Conservation (phyloP, 2,888 invertebrate genomes). For the Pseudolycoriella hygida region DNA sequence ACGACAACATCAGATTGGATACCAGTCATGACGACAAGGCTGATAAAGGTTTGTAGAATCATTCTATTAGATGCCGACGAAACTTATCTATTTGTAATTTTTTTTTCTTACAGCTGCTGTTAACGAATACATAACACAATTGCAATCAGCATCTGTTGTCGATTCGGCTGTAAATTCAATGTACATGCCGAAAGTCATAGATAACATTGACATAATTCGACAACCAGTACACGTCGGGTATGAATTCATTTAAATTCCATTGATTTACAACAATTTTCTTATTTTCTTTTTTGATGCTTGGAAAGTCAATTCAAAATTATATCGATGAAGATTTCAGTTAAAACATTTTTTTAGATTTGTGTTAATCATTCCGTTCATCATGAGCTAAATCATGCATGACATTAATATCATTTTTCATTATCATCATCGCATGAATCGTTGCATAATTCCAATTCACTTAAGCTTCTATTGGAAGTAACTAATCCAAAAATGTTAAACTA, state of each 20-base stretch:
- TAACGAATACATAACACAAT: conserved; percentile 12
- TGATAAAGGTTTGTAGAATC: conserved; percentile 2
- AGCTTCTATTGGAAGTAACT: no score
- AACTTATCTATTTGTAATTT: background rate
- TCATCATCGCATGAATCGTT: no score
- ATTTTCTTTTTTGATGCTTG: background rate
- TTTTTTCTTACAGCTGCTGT: conserved; percentile 6
- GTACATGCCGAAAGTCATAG: conserved; percentile 26
- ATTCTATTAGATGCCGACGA: no score
- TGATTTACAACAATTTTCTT: background rate
- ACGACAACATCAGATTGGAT: conserved; percentile 50
- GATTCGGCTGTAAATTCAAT: conserved; percentile 22
- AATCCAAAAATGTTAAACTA: no score
- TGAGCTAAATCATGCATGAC: no score
- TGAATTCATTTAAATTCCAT: conserved; percentile 10
- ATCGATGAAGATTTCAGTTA: no score
- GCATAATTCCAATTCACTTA: no score
- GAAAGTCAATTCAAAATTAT: background rate
- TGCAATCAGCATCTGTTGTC: background rate
- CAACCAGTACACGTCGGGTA: conserved; percentile 48
- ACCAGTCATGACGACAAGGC: conserved; percentile 28
- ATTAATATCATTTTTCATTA: no score
- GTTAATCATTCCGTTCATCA: no score
- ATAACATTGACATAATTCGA: conserved; percentile 42
- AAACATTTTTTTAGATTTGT: no score